These are phyloP conservation scores for Trissolcus basalis DNA, from an alignment of 1,140 invertebrate species.

Conservation along the genomic window DNA sequence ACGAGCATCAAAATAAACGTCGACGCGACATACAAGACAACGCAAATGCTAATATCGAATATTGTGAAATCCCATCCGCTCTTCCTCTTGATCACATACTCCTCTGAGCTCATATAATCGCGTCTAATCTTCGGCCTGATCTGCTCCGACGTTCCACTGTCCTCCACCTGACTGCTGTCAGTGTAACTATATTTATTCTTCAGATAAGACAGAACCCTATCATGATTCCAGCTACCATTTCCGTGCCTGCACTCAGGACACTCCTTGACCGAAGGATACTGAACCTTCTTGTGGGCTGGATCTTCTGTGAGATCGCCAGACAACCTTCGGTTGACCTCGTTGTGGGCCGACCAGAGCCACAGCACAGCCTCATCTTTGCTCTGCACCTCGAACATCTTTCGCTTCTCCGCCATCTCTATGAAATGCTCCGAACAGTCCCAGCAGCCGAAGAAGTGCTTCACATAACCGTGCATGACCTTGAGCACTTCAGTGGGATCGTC, in stretches of 20 bases:
- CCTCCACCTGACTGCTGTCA: conserved; percentile 76
- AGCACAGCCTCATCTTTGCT: conserved; percentile 86
- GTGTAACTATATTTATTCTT: conserved; percentile 82
- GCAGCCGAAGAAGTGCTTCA: conserved; percentile 96
- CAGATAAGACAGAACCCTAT: conserved; percentile 85
- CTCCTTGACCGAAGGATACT: conserved; percentile 85
- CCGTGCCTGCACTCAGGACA: conserved; percentile 83
- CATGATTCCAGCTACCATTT: conserved; percentile 81
- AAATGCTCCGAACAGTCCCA: conserved; percentile 93
- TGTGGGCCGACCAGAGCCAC: conserved; percentile 97
- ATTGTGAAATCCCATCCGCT: conserved; percentile 78
- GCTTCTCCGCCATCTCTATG: conserved; percentile 83
- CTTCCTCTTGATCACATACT: conserved; percentile 68
- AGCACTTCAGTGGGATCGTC: conserved; percentile 82
- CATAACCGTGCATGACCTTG: conserved; percentile 89
- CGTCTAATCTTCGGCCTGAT: conserved; percentile 49
- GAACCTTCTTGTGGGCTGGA: conserved; percentile 90
- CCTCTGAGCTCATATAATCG: conserved; percentile 58
- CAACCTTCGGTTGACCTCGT: conserved; percentile 92
- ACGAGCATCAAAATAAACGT: conserved; percentile 83
- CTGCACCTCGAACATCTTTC: conserved; percentile 82
- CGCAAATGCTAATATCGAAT: conserved; percentile 85
- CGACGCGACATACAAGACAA: conserved; percentile 83
- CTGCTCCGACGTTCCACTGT: conserved; percentile 50
- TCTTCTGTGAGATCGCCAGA: conserved; percentile 93